These are phyloP conservation scores for Sarcoramphus papa DNA, from an alignment of 2,797 vertebrate species.

Conservation along the genomic window DNA sequence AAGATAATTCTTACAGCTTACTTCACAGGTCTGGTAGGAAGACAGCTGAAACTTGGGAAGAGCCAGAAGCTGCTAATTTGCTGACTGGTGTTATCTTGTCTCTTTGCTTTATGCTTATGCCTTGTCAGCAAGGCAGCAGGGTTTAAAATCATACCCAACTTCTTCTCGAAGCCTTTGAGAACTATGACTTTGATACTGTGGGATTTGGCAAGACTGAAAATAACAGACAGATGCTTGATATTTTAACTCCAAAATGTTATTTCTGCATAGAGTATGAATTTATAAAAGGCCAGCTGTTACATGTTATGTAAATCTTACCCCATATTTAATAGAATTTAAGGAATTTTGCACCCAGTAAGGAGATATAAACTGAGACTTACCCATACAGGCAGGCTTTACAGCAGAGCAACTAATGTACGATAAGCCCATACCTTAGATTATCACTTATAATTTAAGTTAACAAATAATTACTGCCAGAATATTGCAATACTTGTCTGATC, in stretches of 20 bases:
- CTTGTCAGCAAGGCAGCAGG: neutral
- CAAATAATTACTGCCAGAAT: neutral
- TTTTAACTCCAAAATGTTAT: neutral
- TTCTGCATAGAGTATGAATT: neutral
- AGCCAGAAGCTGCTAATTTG: neutral
- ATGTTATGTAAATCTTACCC: neutral
- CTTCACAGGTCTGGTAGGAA: constrained; percentile 16
- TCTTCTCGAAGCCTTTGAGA: neutral
- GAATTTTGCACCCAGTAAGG: neutral
- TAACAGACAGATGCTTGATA: neutral
- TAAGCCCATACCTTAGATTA: neutral
- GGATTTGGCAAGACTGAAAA: neutral
- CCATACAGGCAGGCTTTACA: neutral
- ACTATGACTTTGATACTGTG: neutral
- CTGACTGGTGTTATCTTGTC: neutral
- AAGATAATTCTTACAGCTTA: constrained; percentile 35
- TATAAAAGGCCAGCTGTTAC: neutral
- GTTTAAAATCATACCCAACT: neutral
- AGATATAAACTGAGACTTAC: neutral
- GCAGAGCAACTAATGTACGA: neutral
- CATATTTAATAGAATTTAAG: neutral
- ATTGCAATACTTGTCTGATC: neutral
- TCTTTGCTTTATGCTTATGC: neutral
- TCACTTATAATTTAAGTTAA: neutral
- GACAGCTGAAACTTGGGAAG: neutral